Evolutionary conservation across 2,888 invertebrate genomes (phyloP).

Genomic region (Minunthozetes semirufus): DNA sequence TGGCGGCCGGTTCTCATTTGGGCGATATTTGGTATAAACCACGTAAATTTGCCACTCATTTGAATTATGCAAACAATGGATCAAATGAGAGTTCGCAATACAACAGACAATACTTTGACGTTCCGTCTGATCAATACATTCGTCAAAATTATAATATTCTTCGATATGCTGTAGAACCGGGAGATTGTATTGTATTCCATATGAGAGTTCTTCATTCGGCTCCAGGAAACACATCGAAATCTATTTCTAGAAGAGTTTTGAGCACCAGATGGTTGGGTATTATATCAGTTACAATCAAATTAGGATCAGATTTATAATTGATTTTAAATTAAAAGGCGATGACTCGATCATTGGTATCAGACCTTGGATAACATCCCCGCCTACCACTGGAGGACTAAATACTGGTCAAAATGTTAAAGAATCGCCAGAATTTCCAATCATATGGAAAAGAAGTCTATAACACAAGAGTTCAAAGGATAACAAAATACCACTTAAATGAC

Average conservation of each 20-base stretch:
- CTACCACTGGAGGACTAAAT: conserved; percentile 41
- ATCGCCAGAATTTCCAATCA: conserved; percentile 37
- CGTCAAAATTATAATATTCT: conserved; percentile 42
- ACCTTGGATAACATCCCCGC: conserved; percentile 45
- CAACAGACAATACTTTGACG: conserved; percentile 39
- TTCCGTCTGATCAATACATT: conserved; percentile 43
- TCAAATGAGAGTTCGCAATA: background rate
- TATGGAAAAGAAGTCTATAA: conserved; percentile 38
- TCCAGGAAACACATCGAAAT: conserved; percentile 41
- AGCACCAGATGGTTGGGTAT: conserved; percentile 45
- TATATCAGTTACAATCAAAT: background rate
- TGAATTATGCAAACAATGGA: conserved; percentile 41
- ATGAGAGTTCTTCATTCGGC: conserved; percentile 44
- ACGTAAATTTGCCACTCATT: conserved; percentile 44
- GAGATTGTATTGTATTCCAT: conserved; percentile 45
- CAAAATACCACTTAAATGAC: too few relatives aligned
- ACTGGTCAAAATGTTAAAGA: conserved; percentile 33
- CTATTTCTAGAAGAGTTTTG: conserved; percentile 42
- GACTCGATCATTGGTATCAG: conserved; percentile 43
- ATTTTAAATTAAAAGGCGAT: conserved; percentile 42
- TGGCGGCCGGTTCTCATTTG: conserved; percentile 45
- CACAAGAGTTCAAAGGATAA: too few relatives aligned
- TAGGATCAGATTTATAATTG: conserved; percentile 7
- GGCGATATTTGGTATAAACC: conserved; percentile 45
- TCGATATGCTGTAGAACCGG: conserved; percentile 40